A percentile compares a stretch with the other conserved stretches of the same genome.
Conservation (phyloP, 2,888 invertebrate genomes). For the Criorhina ranunculi region DNA sequence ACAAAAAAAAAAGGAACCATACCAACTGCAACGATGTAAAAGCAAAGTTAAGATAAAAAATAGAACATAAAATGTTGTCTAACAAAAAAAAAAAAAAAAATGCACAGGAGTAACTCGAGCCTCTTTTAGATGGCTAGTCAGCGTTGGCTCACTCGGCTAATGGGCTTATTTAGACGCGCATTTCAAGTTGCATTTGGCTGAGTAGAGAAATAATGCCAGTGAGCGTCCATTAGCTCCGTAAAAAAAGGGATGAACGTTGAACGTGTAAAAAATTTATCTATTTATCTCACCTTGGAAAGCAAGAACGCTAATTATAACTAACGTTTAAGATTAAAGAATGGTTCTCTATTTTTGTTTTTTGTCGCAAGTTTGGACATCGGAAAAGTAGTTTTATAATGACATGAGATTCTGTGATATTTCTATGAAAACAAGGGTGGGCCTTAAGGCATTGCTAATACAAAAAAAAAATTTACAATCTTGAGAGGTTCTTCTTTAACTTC, state of each 20-base stretch:
- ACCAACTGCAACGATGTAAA: not conserved
- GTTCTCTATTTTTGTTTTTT: too few relatives aligned
- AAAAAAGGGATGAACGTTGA: not conserved
- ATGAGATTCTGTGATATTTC: too few relatives aligned
- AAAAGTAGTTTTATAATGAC: too few relatives aligned
- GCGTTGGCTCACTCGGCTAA: slow-evolving; percentile 44
- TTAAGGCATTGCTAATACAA: too few relatives aligned
- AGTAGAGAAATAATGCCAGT: slow-evolving; percentile 19
- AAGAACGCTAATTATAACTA: too few relatives aligned
- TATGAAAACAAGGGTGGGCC: too few relatives aligned
- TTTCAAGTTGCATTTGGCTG: slow-evolving; percentile 39
- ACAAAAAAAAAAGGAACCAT: slow-evolving; percentile 11
- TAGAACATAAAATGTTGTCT: slow-evolving; percentile 30
- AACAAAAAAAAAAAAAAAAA: slow-evolving; percentile 10
- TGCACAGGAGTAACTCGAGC: not conserved
- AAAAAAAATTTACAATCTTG: too few relatives aligned
- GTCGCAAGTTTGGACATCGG: too few relatives aligned
- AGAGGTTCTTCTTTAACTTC: too few relatives aligned
- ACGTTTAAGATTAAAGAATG: too few relatives aligned
- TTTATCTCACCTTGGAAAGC: not conserved
- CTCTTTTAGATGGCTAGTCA: slow-evolving; percentile 43
- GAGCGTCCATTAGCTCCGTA: slow-evolving; percentile 1
- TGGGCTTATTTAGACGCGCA: slow-evolving; percentile 59
- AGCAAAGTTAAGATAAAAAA: slow-evolving; percentile 9
- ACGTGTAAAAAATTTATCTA: not conserved